Evolutionary conservation across 2,797 vertebrate species (phyloP).

Genomic region (Premnoplex brunnescens): DNA sequence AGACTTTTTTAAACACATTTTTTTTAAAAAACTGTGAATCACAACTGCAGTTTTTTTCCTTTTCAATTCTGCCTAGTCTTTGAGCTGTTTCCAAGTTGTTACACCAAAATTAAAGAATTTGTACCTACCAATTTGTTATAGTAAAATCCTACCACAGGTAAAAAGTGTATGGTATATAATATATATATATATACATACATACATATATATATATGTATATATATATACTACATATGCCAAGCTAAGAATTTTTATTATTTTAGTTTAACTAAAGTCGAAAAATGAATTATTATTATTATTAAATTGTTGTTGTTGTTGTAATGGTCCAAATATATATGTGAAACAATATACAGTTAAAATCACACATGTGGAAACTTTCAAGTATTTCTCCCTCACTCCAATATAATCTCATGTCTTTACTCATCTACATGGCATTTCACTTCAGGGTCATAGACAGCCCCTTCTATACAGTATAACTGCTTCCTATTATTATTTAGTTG

Average conservation of each 20-base stretch:
- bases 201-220: too few relatives aligned
- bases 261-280: background rate
- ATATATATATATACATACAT: too few relatives aligned
- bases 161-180: background rate
- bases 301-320: background rate
- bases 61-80: background rate
- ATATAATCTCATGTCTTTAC: background rate
- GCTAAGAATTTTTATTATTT: background rate
- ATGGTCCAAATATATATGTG: background rate
- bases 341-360: background rate
- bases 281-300: background rate
- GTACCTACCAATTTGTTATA: background rate
- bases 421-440: background rate
- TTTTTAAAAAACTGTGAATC: background rate
- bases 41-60: background rate
- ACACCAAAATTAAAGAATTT: background rate
- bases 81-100: background rate
- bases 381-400: background rate
- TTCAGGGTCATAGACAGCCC: background rate
- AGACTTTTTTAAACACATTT: background rate
- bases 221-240: background rate
- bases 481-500: background rate
- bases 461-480: background rate
- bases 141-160: background rate
- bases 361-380: background rate